Conservation (phyloP, 2,797 vertebrate genomes). For the Pangasius djambal region DNA sequence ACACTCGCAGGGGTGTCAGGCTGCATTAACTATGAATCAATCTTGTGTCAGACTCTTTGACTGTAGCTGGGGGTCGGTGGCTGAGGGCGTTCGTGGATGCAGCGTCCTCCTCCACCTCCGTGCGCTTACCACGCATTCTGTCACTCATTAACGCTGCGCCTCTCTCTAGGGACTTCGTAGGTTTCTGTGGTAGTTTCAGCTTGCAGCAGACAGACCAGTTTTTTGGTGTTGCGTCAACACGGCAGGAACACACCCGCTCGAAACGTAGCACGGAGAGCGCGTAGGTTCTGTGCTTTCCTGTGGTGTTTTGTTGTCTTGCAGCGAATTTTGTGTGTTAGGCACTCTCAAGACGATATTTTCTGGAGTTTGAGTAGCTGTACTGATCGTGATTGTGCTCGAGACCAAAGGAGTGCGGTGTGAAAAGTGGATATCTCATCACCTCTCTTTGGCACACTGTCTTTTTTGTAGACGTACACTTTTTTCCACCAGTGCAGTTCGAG, state of each 20-base stretch:
- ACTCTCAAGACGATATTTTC: background rate
- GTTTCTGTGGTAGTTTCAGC: constrained; percentile 43
- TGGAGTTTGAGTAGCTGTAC: background rate
- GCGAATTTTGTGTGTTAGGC: background rate
- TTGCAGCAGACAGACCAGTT: constrained; percentile 48
- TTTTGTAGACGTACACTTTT: constrained; percentile 67
- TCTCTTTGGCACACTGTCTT: constrained; percentile 57
- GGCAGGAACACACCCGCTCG: constrained; percentile 25
- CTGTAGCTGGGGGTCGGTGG: constrained; percentile 80
- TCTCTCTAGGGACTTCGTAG: constrained; percentile 68
- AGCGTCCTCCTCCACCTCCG: constrained; percentile 73
- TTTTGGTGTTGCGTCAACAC: constrained; percentile 42
- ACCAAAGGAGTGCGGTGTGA: constrained; percentile 16
- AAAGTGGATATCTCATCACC: constrained; percentile 43
- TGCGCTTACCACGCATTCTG: constrained; percentile 63
- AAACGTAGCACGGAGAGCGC: background rate
- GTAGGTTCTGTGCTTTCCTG: background rate
- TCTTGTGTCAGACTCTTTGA: constrained; percentile 82
- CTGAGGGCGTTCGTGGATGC: constrained; percentile 72
- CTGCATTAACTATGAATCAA: constrained; percentile 85
- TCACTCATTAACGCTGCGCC: constrained; percentile 81
- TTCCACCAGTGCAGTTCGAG: constrained; percentile 52
- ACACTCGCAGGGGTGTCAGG: constrained; percentile 79
- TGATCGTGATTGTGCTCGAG: background rate
- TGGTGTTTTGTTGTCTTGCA: background rate